Conservation (phyloP, 2,113 vertebrate species). For the Cyanoderma ruficeps region DNA sequence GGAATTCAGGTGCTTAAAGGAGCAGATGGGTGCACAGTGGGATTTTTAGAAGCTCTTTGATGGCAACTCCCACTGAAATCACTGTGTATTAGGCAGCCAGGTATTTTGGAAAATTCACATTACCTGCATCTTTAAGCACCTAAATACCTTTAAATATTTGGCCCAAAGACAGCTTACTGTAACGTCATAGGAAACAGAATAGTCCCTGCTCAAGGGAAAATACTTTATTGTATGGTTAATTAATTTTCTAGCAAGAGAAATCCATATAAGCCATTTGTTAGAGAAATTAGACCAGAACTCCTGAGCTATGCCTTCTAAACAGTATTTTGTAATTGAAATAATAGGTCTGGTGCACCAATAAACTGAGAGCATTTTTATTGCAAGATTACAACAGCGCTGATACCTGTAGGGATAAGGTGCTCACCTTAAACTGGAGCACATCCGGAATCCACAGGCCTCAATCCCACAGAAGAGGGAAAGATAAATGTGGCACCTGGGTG, state of each 20-base stretch:
- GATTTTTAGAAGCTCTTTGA: slow-evolving; percentile 64
- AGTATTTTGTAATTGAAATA: neutral
- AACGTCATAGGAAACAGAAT: slow-evolving; percentile 46
- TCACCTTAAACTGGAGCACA: neutral
- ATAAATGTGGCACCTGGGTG: neutral
- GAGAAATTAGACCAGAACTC: slow-evolving; percentile 27
- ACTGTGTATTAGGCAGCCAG: slow-evolving; percentile 49
- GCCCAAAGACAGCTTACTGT: slow-evolving; percentile 57
- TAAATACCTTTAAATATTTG: slow-evolving; percentile 70
- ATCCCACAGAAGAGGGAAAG: neutral
- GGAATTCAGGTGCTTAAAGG: slow-evolving; percentile 49
- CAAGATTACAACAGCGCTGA: neutral
- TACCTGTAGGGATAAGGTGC: neutral
- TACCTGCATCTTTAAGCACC: slow-evolving; percentile 70
- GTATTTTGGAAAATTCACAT: slow-evolving; percentile 64
- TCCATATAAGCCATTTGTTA: neutral
- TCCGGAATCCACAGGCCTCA: accelerated
- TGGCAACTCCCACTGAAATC: slow-evolving; percentile 60
- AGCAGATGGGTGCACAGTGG: slow-evolving; percentile 63
- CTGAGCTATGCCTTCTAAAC: neutral
- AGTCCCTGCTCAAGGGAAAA: slow-evolving; percentile 41
- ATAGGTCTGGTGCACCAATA: neutral
- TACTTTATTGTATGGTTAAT: slow-evolving; percentile 39
- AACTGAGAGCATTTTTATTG: neutral
- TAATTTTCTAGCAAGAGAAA: slow-evolving; percentile 45